These are phyloP conservation scores for Solenodon paradoxus DNA, from an alignment of 2,113 vertebrate species.

Conservation along the genomic window DNA sequence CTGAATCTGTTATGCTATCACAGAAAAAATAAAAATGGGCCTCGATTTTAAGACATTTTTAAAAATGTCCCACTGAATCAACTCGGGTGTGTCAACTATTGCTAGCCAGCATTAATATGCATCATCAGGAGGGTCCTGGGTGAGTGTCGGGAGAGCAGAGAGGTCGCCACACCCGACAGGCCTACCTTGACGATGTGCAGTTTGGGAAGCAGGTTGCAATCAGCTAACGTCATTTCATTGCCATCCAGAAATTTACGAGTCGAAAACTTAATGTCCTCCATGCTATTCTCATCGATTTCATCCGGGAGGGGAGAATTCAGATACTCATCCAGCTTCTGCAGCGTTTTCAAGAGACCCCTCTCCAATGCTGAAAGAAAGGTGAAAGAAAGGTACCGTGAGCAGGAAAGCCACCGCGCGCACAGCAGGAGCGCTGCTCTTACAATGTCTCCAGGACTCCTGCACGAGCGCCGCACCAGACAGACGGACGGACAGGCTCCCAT, in stretches of 20 bases:
- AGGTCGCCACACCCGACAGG: not conserved
- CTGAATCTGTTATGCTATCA: not conserved
- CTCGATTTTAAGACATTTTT: constrained; percentile 18
- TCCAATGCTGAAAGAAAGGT: constrained; percentile 86
- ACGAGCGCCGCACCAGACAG: not conserved
- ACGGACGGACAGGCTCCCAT: not conserved
- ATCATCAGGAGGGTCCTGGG: too few species aligned
- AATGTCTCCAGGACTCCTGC: too few species aligned
- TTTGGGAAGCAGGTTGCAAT: constrained; percentile 98
- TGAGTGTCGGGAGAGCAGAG: not conserved
- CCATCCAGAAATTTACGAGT: constrained; percentile 95
- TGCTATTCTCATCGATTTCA: constrained; percentile 97
- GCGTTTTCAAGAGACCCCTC: constrained; percentile 93
- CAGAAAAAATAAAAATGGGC: not conserved
- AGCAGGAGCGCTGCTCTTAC: not conserved
- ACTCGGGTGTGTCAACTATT: not conserved
- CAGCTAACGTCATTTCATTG: constrained; percentile 96
- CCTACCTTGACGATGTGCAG: constrained; percentile 97
- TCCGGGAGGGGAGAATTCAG: constrained; percentile 94
- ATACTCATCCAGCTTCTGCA: constrained; percentile 98
- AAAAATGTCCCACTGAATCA: not conserved
- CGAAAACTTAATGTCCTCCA: constrained; percentile 92
- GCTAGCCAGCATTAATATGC: not conserved
- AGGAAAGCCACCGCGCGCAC: not conserved
- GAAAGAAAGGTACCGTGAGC: not conserved